Evolutionary conservation across 2,888 invertebrate species (phyloP).

Genomic region (Pyrocoelia pectoralis): DNA sequence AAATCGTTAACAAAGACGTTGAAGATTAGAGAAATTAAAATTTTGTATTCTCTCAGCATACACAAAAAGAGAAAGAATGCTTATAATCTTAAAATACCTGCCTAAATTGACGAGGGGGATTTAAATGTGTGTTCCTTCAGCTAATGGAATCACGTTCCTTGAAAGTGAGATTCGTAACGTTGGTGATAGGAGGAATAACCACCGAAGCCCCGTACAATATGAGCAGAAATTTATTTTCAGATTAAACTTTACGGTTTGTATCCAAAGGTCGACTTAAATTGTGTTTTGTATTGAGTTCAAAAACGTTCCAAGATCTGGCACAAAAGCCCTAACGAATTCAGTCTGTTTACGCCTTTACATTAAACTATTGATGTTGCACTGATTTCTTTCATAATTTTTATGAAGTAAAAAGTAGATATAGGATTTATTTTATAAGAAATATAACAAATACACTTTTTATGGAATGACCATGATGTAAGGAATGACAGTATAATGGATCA

Average conservation of each 20-base stretch:
- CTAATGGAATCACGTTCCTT: conserved; percentile 45
- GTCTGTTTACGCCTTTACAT: conserved; percentile 13
- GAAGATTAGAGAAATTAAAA: conserved; percentile 20
- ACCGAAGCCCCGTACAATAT: conserved; percentile 31
- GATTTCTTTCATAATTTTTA: no score
- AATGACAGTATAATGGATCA: no score
- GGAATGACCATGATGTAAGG: no score
- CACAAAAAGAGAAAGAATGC: conserved; percentile 1
- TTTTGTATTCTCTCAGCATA: conserved; percentile 2
- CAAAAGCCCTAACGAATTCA: conserved; percentile 19
- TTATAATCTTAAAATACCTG: conserved; percentile 28
- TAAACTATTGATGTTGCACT: conserved; percentile 15
- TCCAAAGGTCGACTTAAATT: conserved; percentile 28
- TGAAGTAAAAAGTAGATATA: no score
- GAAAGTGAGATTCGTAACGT: conserved; percentile 39
- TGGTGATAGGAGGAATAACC: conserved; percentile 38
- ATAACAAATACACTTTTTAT: no score
- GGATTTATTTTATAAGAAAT: no score
- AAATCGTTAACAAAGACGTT: conserved; percentile 5
- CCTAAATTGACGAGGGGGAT: conserved; percentile 30
- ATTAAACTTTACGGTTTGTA: conserved; percentile 40
- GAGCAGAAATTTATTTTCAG: conserved; percentile 39
- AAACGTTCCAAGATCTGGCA: not conserved
- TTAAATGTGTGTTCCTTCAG: conserved; percentile 40
- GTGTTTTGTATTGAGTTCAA: conserved; percentile 11